Percentiles rank a stretch among this genome's conserved stretches.
Evolutionary conservation across 2,113 vertebrate genomes (phyloP).

Genomic region (Prinia subflava): DNA sequence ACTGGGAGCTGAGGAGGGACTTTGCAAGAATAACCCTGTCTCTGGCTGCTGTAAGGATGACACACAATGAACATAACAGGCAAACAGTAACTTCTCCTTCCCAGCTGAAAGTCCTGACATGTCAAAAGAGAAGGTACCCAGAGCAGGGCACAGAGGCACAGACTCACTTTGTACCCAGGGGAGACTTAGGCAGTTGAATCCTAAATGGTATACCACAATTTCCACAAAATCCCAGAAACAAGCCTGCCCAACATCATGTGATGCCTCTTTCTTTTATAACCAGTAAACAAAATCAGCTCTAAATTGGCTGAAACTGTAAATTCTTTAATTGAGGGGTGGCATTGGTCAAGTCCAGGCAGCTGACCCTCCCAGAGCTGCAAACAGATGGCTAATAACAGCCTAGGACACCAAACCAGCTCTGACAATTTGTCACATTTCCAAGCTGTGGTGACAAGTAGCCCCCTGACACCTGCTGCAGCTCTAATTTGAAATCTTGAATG

Average conservation of each 20-base stretch:
- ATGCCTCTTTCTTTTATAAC: neutral
- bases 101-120: neutral
- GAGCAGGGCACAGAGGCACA: neutral
- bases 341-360: conserved; percentile 41
- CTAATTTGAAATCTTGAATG: neutral
- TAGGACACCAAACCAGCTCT: conserved; percentile 8
- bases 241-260: neutral
- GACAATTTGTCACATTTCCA: conserved; percentile 39
- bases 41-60: neutral
- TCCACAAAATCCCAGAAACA: neutral
- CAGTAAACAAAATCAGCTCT: neutral
- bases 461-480: conserved; percentile 47
- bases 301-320: neutral
- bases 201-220: neutral
- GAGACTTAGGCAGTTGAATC: neutral
- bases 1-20: neutral
- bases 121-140: neutral
- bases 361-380: conserved; percentile 33
- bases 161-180: neutral
- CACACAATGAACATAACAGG: neutral
- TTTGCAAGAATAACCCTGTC: neutral
- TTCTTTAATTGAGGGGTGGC: neutral
- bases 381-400: conserved; percentile 63
- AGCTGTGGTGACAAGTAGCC: conserved; percentile 44
- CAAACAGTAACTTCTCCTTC: neutral